Conservation (phyloP, 2,888 invertebrate species). For the Halocaridina rubra region DNA sequence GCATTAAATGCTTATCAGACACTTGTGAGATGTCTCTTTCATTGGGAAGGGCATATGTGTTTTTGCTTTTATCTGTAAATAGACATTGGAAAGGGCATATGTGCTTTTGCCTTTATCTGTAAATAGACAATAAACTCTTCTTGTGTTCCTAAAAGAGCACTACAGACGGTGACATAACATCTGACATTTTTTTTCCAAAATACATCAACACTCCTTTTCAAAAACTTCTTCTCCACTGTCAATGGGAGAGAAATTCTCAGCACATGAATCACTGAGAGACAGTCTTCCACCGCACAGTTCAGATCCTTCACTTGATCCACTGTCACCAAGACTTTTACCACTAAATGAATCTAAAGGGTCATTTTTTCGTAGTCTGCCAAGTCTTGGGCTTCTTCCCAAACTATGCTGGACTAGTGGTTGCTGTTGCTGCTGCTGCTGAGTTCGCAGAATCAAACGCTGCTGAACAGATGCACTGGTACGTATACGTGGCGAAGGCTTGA, state of each 20-base stretch:
- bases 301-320: constrained; percentile 58
- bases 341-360: constrained; percentile 53
- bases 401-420: constrained; percentile 18
- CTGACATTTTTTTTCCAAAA: too few species aligned
- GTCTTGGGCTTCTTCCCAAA: constrained; percentile 42
- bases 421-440: constrained; percentile 15
- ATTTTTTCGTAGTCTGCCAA: constrained; percentile 30
- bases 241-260: constrained; percentile 56
- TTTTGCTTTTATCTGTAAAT: too few species aligned
- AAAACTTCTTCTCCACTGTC: constrained; percentile 62
- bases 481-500: constrained; percentile 37
- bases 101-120: too few species aligned
- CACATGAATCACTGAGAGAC: constrained; percentile 60
- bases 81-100: too few species aligned
- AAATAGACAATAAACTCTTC: too few species aligned
- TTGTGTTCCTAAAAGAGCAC: too few species aligned
- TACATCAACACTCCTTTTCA: constrained; percentile 29
- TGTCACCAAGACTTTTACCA: constrained; percentile 49
- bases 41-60: too few species aligned
- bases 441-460: constrained; percentile 1
- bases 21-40: too few species aligned
- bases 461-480: constrained; percentile 26
- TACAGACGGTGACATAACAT: too few species aligned
- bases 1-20: too few species aligned
- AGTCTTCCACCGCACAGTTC: constrained; percentile 54